Evolutionary conservation across 2,797 vertebrate species (phyloP), one percentile per base, ranked within the genome.

Genomic region (Microctenopoma stevenorrisi): DNA sequence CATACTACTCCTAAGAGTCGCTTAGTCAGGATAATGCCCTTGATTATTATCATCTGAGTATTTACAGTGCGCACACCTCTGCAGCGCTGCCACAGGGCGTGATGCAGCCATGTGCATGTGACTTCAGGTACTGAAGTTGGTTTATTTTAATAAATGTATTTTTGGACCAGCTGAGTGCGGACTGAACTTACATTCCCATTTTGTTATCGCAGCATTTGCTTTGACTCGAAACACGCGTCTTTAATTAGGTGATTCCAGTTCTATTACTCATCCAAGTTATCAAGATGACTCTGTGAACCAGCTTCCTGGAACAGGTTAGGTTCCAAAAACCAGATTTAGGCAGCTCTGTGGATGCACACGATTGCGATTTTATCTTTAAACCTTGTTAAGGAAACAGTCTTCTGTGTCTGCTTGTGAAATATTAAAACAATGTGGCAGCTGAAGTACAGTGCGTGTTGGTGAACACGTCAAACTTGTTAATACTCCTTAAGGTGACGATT

Each of bases 31-130:
- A 67, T 60, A 56, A 75, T 26, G 75, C 33, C 22, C 35, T 44
- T 2, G 52, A 74, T 82, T 78, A 74, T 62, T 81, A 76, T 75
- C 30, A 35, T 72, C 26, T n/a, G 52, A 53, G 48, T 57, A 65
- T 86, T 89, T 83, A 81, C 70, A 68, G 72, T 51, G 71, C 38
- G 48, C 52, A 35, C 25, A 37, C 25, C 38, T 54, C 49, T 56
- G 25, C 67, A 13, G 49, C 22, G 49, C 37, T 12, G 63, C 73
- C 42, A n/a, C 46, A n/a, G 26, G 62, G 5, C 22, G 59, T 6
- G 44, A 56, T 7, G 76, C 35, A 1, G 66, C 55, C 35, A 47
- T 64, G 49, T 26, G 42, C 68, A 82, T 83, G 76, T 71, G 61
- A 85, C 66, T n/a, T 4, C 0, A 0, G 14, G 15, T 40, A 6